These are phyloP conservation scores for Erebia ligea DNA, from an alignment of 2,888 invertebrate species.

Conservation along the genomic window DNA sequence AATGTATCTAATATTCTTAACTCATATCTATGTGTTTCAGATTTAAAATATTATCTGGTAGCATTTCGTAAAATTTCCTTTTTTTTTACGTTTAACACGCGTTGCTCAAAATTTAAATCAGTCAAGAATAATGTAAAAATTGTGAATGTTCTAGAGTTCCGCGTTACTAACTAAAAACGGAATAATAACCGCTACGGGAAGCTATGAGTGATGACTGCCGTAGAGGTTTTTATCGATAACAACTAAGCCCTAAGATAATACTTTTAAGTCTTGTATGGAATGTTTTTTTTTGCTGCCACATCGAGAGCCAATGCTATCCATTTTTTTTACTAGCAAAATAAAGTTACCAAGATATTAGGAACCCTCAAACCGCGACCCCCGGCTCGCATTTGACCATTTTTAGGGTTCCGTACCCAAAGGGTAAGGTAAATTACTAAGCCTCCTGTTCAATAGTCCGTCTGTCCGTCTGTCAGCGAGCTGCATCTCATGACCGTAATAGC, in stretches of 20 bases:
- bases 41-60: background rate
- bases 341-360: background rate
- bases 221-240: background rate
- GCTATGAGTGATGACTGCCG: no score
- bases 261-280: no score
- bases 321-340: no score
- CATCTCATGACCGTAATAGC: no score
- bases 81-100: conserved; percentile 14
- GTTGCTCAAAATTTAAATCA: conserved; percentile 27
- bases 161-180: background rate
- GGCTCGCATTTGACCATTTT: no score
- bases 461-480: no score
- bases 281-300: no score
- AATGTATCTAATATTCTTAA: background rate
- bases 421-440: no score
- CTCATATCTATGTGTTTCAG: background rate
- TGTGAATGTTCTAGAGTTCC: conserved; percentile 13
- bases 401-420: no score
- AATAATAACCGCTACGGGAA: background rate
- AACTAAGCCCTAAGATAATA: no score
- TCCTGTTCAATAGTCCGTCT: no score
- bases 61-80: conserved; percentile 21
- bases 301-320: no score
- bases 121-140: conserved; percentile 29
- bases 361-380: background rate